These are phyloP conservation scores for Lagenorhynchus albirostris DNA, from an alignment of 2,113 vertebrate species.

Conservation along the genomic window DNA sequence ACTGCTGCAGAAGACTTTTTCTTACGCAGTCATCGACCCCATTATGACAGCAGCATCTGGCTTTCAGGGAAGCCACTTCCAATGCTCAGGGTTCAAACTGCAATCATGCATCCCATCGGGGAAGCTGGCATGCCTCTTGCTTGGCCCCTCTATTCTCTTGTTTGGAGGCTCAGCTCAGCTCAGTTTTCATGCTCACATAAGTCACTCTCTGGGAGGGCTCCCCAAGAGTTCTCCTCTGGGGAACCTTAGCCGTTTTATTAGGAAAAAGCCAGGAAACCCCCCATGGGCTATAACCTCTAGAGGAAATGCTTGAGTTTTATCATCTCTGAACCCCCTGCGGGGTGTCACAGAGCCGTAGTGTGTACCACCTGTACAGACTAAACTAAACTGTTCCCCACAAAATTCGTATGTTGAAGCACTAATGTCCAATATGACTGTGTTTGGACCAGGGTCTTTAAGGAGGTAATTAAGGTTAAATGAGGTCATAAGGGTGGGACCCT, in stretches of 20 bases:
- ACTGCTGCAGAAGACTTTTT: neutral
- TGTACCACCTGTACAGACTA: neutral
- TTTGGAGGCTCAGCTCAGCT: neutral
- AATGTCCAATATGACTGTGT: neutral
- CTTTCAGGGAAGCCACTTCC: neutral
- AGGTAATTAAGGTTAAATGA: neutral
- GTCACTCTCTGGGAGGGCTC: neutral
- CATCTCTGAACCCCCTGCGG: neutral
- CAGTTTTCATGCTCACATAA: neutral
- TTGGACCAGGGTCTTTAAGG: neutral
- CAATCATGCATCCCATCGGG: neutral
- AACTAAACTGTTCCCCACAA: neutral
- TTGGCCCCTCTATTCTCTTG: neutral
- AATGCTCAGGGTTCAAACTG: neutral
- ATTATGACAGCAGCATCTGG: neutral
- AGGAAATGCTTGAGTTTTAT: neutral
- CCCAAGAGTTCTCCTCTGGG: neutral
- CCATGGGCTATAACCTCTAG: neutral
- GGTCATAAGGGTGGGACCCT: neutral
- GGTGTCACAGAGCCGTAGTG: neutral
- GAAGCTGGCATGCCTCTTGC: neutral
- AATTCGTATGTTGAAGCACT: neutral
- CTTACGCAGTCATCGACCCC: neutral
- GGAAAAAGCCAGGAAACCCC: neutral
- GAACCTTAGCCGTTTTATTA: neutral